Evolutionary conservation across 2,888 invertebrate genomes (phyloP), one percentile per base, ranked within the genome.

Genomic region (Galerucella calmariensis): DNA sequence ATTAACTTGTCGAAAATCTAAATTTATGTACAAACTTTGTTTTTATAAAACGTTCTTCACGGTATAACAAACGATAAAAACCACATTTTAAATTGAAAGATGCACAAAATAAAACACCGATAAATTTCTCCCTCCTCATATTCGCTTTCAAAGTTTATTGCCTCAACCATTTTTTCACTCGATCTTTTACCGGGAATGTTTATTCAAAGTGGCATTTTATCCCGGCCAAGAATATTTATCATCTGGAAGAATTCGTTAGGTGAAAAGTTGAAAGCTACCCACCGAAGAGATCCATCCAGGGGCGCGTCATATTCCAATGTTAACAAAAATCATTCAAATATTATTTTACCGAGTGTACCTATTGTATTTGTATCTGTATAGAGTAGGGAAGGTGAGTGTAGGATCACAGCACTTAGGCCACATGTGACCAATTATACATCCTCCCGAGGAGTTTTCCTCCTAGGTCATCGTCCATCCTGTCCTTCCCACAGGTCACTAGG

Each of bases 221-320:
- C 71, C 71, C 58, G 53, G 35, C 65, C 44, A 46, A 66, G 71
- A 46, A 71, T 65, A 71, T 71, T 71, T 71, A 75, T 75, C 75
- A 72, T 75, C 67, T 53, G 41, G 51, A 66, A 68, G 61, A 68
- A 66, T 77, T 79, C 72, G 74, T 72, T 77, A 75, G 74, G 72
- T 72, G 75, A 69, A 76, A 79, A 76, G 75, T 74, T 76, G 74
- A 77, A 76, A 77, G 76, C 69, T 75, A 74, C 73, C 75, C 75
- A 73, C 72, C 41, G 65, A 72, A 72, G 65, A 70, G 16, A 11
- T 62, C 14, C 27, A 1, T 58, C 20, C 62, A 73, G 56, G 61
- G 66, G 61, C 63, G 73, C 53, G 20, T 2, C 14, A 0, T 14
- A 9, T 12, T 27, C 16, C 16, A 20, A 5, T 35, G 35, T 5